Conservation (phyloP, 2,888 invertebrate species). For the Calliphora vomitoria region DNA sequence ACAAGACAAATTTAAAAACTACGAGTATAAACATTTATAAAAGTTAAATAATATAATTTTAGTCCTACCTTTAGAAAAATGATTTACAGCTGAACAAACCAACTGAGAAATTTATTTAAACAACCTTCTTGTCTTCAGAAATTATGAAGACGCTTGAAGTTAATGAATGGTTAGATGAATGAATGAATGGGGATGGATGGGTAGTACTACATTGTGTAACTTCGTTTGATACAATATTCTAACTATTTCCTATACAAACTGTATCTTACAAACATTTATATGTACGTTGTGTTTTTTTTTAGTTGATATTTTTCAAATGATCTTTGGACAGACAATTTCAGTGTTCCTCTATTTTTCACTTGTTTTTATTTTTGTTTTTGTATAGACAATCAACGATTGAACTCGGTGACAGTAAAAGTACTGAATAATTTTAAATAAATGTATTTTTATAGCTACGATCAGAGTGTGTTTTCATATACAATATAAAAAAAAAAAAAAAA, state of each 20-base stretch:
- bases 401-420: conserved; percentile 77
- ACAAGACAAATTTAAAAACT: too few relatives aligned
- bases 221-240: conserved; percentile 39
- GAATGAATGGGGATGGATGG: not conserved
- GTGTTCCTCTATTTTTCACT: conserved; percentile 79
- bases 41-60: too few relatives aligned
- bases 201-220: conserved; percentile 61
- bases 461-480: conserved; percentile 60
- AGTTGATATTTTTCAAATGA: conserved; percentile 65
- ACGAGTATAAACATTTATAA: too few relatives aligned
- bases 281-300: conserved; percentile 42
- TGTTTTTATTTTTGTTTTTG: conserved; percentile 59
- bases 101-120: not conserved
- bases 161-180: not conserved
- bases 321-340: conserved; percentile 70
- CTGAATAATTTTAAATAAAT: conserved; percentile 73
- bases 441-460: conserved; percentile 72
- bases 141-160: not conserved
- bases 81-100: not conserved
- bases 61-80: not conserved
- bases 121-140: not conserved
- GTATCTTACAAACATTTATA: conserved; percentile 16
- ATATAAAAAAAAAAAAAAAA: conserved; percentile 69
- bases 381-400: conserved; percentile 74
- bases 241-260: conserved; percentile 29